Evolutionary conservation across 2,888 invertebrate species (phyloP).

Genomic region (Trypoxylon attenuatum): DNA sequence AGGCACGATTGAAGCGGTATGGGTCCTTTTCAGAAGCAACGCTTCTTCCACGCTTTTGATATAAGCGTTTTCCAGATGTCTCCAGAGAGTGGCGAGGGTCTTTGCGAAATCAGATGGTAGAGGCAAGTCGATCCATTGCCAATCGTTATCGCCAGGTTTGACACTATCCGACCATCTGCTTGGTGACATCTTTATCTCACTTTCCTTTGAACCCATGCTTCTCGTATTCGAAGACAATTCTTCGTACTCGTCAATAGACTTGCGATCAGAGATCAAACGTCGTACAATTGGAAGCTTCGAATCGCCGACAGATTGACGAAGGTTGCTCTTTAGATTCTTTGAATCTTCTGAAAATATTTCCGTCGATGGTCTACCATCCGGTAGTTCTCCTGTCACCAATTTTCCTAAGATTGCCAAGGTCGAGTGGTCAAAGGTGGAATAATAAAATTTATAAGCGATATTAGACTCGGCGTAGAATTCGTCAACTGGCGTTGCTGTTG

Average conservation of each 20-base stretch:
- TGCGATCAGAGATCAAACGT: constrained; percentile 1
- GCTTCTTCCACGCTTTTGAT: constrained; percentile 77
- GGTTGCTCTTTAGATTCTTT: constrained; percentile 21
- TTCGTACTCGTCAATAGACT: not conserved
- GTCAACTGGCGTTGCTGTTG: constrained; percentile 77
- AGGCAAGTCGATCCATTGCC: constrained; percentile 75
- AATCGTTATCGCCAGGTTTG: constrained; percentile 54
- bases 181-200: not conserved
- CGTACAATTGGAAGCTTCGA: constrained; percentile 12
- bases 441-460: constrained; percentile 79
- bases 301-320: not conserved
- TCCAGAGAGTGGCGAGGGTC: constrained; percentile 76
- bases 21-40: constrained; percentile 78
- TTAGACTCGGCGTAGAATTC: constrained; percentile 78
- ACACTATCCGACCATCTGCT: not conserved
- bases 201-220: not conserved
- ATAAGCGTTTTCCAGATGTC: constrained; percentile 76
- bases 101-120: constrained; percentile 71
- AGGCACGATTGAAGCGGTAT: constrained; percentile 77
- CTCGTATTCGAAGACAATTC: too few relatives aligned
- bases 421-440: constrained; percentile 77
- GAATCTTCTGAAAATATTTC: constrained; percentile 75
- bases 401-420: constrained; percentile 76
- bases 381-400: constrained; percentile 74
- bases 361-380: constrained; percentile 70